Evolutionary conservation across 2,888 invertebrate genomes (phyloP), one percentile per base, ranked within the genome.

Genomic region (Crossocerus cetratus): DNA sequence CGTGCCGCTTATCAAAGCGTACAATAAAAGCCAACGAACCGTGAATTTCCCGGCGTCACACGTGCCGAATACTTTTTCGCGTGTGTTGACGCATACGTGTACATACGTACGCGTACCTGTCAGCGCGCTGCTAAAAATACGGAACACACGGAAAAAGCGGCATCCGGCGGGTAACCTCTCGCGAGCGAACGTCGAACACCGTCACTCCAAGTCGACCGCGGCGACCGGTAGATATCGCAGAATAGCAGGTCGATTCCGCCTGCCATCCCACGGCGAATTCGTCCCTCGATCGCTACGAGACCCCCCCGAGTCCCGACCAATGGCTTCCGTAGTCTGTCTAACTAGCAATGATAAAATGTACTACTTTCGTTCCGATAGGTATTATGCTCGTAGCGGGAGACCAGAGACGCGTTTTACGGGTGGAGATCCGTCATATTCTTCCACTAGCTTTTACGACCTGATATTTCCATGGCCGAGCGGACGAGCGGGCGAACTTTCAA

Each of bases 1-100:
- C 72, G 23, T 43, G 72, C 56, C 69, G 22, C 70, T 72, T 75
- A 77, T 75, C 78, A 78, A 77, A 78, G 77, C 77, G 72, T 73
- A 75, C 77, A 66, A 72, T 75, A 66, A 75, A 72, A 75, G 57
- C 23, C 77, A 77, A 75, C 77, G 78, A 75, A 78, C 73, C 75
- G 75, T 77, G 75, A 78, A 78, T 78, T 74, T 77, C 72, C 77
- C 65, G 58, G 69, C 75, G 68, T 75, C 75, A 69, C 70, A 69
- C 70, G 75, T 69, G 72, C 65, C 74, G 61, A 70, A 72, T 77
- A 61, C 72, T 69, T 70, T 74, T 45, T 67, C 67, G 60, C 62
- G 65, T 43, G 63, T 18, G 32, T 32, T 32, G 8, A 32, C 11
- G 11, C 32, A 32, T 32, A 32, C 32, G 32, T 32, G 11, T 32